Base-by-base conservation (phyloP, 2,113 vertebrate genomes). In the Anhinga anhinga region DNA sequence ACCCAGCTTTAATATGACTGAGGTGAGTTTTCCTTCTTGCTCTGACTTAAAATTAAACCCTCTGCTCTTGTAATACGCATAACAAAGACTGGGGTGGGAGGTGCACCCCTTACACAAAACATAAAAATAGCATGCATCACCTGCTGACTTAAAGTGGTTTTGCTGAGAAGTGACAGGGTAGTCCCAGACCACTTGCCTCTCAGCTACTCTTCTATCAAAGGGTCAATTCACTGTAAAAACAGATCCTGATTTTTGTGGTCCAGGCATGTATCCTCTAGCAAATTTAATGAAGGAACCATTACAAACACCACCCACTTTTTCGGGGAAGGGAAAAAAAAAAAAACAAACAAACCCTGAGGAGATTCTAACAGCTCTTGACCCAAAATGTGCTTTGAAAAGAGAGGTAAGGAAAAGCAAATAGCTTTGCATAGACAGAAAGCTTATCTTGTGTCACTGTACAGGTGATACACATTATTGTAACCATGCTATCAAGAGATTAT, bases 101-200 rank as follows among this genome's bases (percentile, higher is more conserved):
- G 11, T 40, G 7, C 25, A 82, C 20, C 5, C 29, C 5, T 65
- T 63, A 44, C 14, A 38, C 3, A 55, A 69, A 49, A n/a, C 15
- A n/a, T 9, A 25, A 87, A 66, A 84, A 7, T n/a, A 45, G 18
- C 2, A 10, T 9, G 2, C 10, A n/a, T 91, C 15, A 65, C 42
- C 27, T 40, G 11, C 16, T 11, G 5, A 38, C 7, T 27, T 38
- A n/a, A 45, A 85, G 26, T 7, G 1, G 2, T 26, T 0, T 0
- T 29, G 59, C 14, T 2, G 5, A 45, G 32, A 49, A 82, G 4
- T 45, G 47, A 15, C 21, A 67, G 8, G 2, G 4, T 50, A 25
- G 38, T 45, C 49, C 32, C 44, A 72, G 32, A 50, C 18, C 29
- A 42, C 12, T 36, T 40, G 10, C 1, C 16, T 69, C 36, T 61